These are phyloP conservation scores for Hirtodrosophila cameraria DNA, from an alignment of 2,888 invertebrate genomes.

Conservation along the genomic window DNA sequence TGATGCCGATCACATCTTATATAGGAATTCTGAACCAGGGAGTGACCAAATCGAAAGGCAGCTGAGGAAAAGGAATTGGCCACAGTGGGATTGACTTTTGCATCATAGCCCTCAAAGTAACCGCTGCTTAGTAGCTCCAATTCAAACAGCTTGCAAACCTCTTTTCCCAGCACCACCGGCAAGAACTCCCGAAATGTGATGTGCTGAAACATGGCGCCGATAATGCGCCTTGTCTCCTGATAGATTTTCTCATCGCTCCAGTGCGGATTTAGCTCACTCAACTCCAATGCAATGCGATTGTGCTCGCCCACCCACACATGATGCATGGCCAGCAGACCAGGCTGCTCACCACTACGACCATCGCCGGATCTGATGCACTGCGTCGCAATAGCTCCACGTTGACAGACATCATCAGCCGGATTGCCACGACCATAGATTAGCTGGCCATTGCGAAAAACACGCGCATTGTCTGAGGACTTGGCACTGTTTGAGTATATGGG, in stretches of 20 bases:
- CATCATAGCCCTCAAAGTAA: slow-evolving; percentile 89
- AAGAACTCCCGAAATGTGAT: slow-evolving; percentile 93
- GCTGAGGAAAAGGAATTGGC: slow-evolving; percentile 92
- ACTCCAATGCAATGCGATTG: slow-evolving; percentile 89
- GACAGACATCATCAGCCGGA: slow-evolving; percentile 89
- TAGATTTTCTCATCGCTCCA: slow-evolving; percentile 95
- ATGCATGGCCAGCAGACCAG: slow-evolving; percentile 85
- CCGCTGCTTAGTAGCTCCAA: slow-evolving; percentile 88
- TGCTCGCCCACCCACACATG: slow-evolving; percentile 84
- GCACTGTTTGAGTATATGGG: slow-evolving; percentile 92
- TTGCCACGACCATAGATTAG: slow-evolving; percentile 88
- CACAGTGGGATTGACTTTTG: slow-evolving; percentile 89
- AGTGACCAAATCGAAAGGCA: slow-evolving; percentile 94
- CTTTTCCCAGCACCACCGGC: slow-evolving; percentile 90
- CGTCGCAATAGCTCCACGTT: slow-evolving; percentile 88
- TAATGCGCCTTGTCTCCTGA: slow-evolving; percentile 92
- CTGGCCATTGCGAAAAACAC: slow-evolving; percentile 90
- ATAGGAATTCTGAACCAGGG: slow-evolving; percentile 92
- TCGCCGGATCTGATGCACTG: slow-evolving; percentile 93
- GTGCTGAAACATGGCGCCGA: slow-evolving; percentile 92
- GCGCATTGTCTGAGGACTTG: slow-evolving; percentile 89
- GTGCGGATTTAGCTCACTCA: slow-evolving; percentile 90
- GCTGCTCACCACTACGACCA: slow-evolving; percentile 91
- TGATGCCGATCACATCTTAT: slow-evolving; percentile 90
- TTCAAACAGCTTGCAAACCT: slow-evolving; percentile 91